phyloP scores from a whole-genome alignment of 2,888 invertebrate species.

The Mechanitis messenoides region DNA sequence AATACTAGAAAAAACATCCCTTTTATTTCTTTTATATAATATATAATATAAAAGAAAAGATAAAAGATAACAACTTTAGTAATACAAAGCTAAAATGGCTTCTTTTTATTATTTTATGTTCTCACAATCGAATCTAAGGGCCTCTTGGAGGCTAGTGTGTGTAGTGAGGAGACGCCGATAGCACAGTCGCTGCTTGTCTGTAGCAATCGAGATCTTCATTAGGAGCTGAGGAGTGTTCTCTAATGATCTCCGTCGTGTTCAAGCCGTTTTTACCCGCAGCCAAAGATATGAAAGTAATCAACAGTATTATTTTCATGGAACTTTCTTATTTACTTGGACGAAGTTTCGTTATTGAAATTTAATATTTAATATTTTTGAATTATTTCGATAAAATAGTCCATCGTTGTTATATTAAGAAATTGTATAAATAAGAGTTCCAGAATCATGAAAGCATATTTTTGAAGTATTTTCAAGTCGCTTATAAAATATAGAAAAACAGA shows the following conservation, averaged over 20 bases:
- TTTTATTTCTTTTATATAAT: constrained; percentile 5
- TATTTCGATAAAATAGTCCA: too few species aligned
- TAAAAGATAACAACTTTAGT: not conserved
- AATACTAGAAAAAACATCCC: constrained; percentile 10
- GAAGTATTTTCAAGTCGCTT: too few species aligned
- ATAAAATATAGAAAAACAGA: too few species aligned
- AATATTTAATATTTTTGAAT: too few species aligned
- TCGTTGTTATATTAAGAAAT: too few species aligned
- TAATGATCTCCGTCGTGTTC: constrained; percentile 54
- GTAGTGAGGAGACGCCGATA: constrained; percentile 26
- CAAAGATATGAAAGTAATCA: constrained; percentile 14
- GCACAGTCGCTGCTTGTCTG: constrained; percentile 34
- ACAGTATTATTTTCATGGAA: constrained; percentile 11
- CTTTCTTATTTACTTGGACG: not conserved
- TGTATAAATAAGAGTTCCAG: too few species aligned
- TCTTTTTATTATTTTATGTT: constrained; percentile 4
- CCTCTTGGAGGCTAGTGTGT: constrained; percentile 20
- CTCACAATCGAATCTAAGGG: constrained; percentile 10
- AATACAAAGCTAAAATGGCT: constrained; percentile 6
- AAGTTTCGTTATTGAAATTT: not conserved
- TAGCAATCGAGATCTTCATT: constrained; percentile 62
- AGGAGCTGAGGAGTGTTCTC: constrained; percentile 48
- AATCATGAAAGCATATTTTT: too few species aligned
- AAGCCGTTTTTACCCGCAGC: constrained; percentile 22
- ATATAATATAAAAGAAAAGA: constrained; percentile 9